A percentile compares a stretch with the other conserved stretches of the same genome.
Conservation (phyloP, 2,888 invertebrate species). For the Eurytoma adleriae region DNA sequence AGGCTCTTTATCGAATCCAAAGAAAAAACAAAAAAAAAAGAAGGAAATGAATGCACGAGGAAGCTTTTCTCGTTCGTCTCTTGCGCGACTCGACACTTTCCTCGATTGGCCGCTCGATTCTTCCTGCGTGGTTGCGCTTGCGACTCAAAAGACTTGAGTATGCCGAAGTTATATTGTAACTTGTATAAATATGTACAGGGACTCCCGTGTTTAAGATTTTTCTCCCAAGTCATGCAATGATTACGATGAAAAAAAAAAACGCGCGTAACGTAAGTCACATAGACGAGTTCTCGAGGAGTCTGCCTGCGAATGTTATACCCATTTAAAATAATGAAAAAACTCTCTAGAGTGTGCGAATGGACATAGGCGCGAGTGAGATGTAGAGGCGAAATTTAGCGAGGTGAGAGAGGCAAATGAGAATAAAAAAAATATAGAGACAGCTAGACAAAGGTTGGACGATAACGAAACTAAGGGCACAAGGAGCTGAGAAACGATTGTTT, state of each 20-base stretch:
- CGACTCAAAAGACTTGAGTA: constrained; percentile 55
- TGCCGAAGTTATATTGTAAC: constrained; percentile 54
- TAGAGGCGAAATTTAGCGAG: constrained; percentile 12
- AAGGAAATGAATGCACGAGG: neutral
- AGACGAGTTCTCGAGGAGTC: constrained; percentile 52
- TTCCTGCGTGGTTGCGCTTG: constrained; percentile 45
- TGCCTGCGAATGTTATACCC: constrained; percentile 25
- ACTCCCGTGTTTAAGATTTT: constrained; percentile 54
- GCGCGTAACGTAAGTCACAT: constrained; percentile 46
- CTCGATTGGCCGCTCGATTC: constrained; percentile 34
- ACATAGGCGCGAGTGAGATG: neutral
- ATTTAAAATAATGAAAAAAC: constrained; percentile 24
- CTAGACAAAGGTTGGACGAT: constrained; percentile 34
- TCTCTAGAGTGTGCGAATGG: constrained; percentile 35
- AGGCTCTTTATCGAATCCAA: neutral
- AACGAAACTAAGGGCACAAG: neutral
- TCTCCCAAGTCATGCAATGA: constrained; percentile 49
- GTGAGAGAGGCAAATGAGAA: neutral
- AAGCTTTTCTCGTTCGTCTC: constrained; percentile 23
- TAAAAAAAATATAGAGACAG: constrained; percentile 24
- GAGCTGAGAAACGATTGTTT: constrained; percentile 1
- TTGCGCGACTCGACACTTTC: constrained; percentile 12
- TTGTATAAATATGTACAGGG: constrained; percentile 60
- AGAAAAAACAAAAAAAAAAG: neutral
- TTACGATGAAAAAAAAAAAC: constrained; percentile 35